Evolutionary conservation across 2,888 invertebrate genomes (phyloP).

Genomic region (Mimumesa dahlbomi): DNA sequence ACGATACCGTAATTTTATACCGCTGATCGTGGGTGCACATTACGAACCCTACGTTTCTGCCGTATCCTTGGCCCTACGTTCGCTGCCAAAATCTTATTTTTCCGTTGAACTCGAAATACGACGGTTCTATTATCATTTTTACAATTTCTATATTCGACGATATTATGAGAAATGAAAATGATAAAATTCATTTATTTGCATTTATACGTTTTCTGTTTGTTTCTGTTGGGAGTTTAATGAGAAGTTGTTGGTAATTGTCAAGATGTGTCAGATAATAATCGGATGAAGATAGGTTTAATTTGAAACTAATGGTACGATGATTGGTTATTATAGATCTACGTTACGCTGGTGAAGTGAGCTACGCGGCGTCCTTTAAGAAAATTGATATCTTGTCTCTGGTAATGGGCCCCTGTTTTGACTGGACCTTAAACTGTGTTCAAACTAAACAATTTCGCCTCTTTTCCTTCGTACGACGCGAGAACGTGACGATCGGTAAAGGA

Average conservation of each 20-base stretch:
- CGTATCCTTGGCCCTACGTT: conserved; percentile 29
- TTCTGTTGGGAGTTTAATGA: too few species aligned
- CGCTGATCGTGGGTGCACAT: conserved; percentile 70
- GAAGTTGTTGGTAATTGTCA: too few species aligned
- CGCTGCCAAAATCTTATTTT: too few species aligned
- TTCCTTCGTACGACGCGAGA: conserved; percentile 21
- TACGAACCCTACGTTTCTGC: conserved; percentile 55
- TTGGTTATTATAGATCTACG: too few species aligned
- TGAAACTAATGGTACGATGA: too few species aligned
- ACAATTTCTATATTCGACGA: too few species aligned
- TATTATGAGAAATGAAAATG: too few species aligned
- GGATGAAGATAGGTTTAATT: too few species aligned
- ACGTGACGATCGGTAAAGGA: conserved; percentile 25
- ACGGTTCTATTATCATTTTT: too few species aligned
- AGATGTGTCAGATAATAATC: too few species aligned
- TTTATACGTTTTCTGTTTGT: background rate
- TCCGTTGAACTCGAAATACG: too few species aligned
- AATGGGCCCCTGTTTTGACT: conserved; percentile 44
- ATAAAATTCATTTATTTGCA: too few species aligned
- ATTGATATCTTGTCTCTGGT: conserved; percentile 41
- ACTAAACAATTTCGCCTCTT: conserved; percentile 43
- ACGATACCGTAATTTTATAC: conserved; percentile 78
- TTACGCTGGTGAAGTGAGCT: background rate
- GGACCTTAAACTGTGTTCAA: conserved; percentile 46
- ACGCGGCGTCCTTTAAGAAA: conserved; percentile 40